Percentiles rank a stretch among this genome's conserved stretches.
These are phyloP conservation scores for Brachionus paranguensis DNA, from an alignment of 1,140 invertebrate genomes.

Conservation along the genomic window DNA sequence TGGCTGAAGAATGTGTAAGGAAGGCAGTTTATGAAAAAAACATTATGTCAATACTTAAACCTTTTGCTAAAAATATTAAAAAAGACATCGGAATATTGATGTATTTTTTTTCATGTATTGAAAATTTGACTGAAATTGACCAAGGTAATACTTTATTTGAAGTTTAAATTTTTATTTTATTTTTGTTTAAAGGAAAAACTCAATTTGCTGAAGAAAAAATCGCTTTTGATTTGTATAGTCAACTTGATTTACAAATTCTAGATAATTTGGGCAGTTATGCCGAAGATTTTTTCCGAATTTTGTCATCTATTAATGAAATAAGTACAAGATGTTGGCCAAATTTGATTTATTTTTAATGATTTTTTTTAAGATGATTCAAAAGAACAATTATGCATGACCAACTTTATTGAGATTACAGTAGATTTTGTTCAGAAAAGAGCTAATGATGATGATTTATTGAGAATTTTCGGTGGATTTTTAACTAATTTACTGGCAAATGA, in stretches of 20 bases:
- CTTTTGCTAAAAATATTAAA: neutral
- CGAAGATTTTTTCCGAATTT: constrained; percentile 21
- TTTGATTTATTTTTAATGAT: neutral
- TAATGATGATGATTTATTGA: neutral
- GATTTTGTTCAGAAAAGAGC: neutral
- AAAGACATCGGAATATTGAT: neutral
- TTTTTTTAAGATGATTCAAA: neutral
- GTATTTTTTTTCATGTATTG: constrained; percentile 20
- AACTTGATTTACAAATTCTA: neutral
- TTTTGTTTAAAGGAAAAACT: neutral
- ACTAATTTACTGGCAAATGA: constrained; percentile 15
- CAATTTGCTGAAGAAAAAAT: constrained; percentile 2
- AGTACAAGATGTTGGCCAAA: neutral
- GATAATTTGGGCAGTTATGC: neutral
- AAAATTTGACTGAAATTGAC: constrained; percentile 28
- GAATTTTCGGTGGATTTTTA: constrained; percentile 1
- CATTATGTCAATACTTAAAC: neutral
- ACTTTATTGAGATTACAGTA: neutral
- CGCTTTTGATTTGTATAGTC: neutral
- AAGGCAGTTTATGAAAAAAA: neutral
- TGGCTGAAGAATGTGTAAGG: neutral
- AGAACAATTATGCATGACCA: constrained; percentile 10
- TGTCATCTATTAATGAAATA: constrained; percentile 9
- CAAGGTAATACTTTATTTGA: neutral
- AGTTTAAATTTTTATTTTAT: neutral